These are phyloP conservation scores for Anthopleura sola DNA, from an alignment of 64 coral and sea anemone species.

Conservation along the genomic window DNA sequence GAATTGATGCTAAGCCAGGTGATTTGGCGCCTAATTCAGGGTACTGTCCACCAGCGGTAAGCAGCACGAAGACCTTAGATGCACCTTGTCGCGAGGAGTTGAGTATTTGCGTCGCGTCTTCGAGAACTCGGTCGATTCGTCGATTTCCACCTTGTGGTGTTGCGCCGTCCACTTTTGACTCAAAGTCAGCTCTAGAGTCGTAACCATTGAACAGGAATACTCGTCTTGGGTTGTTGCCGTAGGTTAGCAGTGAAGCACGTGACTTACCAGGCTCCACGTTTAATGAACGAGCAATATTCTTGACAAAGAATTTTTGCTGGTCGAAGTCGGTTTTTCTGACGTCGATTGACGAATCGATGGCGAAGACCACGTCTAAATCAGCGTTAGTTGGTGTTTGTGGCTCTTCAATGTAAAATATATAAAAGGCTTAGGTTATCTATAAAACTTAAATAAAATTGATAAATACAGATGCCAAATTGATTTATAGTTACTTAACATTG, in stretches of 20 bases:
- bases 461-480: no score
- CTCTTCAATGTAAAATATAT: background rate
- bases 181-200: constrained; percentile 29
- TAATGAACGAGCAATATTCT: constrained; percentile 48
- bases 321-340: constrained; percentile 41
- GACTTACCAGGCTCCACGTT: constrained; percentile 46
- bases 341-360: background rate
- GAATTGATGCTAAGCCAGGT: constrained; percentile 8
- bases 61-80: constrained; percentile 24
- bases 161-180: constrained; percentile 37
- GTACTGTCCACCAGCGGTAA: constrained; percentile 61
- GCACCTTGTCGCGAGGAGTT: constrained; percentile 27
- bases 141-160: constrained; percentile 42
- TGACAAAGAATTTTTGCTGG: constrained; percentile 62
- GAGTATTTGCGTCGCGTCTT: constrained; percentile 29
- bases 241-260: constrained; percentile 26
- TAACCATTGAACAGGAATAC: constrained; percentile 39
- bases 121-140: constrained; percentile 38
- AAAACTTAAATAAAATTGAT: no score
- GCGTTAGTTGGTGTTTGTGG: constrained; percentile 7
- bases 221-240: constrained; percentile 29
- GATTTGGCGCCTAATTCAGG: constrained; percentile 15
- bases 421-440: background rate
- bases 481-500: no score
- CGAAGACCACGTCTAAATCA: constrained; percentile 47